phyloP scores from a whole-genome alignment of 2,888 invertebrate species.

The Dryobotodes eremita region DNA sequence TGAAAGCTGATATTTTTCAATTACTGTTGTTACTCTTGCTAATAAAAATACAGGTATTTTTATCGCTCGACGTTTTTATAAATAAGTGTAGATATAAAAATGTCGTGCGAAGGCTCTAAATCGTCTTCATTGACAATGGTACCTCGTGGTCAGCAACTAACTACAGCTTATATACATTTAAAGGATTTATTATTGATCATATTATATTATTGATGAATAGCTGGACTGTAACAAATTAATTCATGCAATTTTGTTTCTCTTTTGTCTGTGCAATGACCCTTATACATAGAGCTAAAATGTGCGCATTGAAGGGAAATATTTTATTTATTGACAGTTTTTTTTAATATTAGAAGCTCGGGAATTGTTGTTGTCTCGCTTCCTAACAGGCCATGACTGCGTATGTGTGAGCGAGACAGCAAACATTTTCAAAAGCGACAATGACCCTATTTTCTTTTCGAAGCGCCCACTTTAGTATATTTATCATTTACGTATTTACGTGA shows the following conservation, averaged over 20 bases:
- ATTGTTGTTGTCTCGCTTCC: slow-evolving; percentile 1
- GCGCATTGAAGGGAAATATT: background rate
- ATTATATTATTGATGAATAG: slow-evolving; percentile 1
- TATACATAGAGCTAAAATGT: slow-evolving; percentile 11
- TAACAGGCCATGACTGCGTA: background rate
- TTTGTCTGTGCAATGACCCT: background rate
- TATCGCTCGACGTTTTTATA: no score
- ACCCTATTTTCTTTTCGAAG: slow-evolving; percentile 3
- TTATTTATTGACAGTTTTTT: slow-evolving; percentile 26
- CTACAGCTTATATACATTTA: background rate
- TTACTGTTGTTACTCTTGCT: background rate
- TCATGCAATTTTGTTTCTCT: background rate
- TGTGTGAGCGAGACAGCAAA: background rate
- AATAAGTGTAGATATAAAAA: no score
- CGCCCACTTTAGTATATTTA: background rate
- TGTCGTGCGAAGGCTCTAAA: background rate
- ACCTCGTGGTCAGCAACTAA: background rate
- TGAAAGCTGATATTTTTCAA: background rate
- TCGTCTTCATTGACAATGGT: background rate
- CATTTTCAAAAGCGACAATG: background rate
- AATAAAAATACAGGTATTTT: background rate
- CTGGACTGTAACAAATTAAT: background rate
- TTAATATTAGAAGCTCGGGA: background rate
- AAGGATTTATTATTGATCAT: slow-evolving; percentile 3
- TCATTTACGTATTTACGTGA: background rate